phyloP scores from a whole-genome alignment of 2,888 invertebrate species.

The Hydroisotoma schaefferi region DNA sequence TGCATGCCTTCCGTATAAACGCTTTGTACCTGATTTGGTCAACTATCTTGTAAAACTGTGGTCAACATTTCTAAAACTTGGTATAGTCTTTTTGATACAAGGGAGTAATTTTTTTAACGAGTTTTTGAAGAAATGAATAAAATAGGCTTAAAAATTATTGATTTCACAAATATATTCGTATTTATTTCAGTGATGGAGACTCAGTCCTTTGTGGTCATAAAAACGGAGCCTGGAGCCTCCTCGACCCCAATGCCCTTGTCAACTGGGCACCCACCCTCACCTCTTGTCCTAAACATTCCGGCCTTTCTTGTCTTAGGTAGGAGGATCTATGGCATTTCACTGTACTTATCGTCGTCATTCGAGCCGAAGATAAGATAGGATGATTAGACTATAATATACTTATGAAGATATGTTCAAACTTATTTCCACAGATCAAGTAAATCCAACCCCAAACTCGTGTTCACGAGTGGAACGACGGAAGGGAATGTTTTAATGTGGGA shows the following conservation, averaged over 20 bases:
- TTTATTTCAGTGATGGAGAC: slow-evolving; percentile 21
- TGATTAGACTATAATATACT: no score
- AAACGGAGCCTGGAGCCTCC: slow-evolving; percentile 22
- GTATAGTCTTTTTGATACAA: no score
- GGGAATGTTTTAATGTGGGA: slow-evolving; percentile 38
- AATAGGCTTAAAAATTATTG: no score
- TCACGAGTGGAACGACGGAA: slow-evolving; percentile 32
- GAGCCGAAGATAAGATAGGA: no score
- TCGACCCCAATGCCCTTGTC: slow-evolving; percentile 19
- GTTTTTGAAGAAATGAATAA: no score
- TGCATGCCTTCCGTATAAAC: no score
- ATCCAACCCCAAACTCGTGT: slow-evolving; percentile 24
- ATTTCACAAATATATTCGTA: no score
- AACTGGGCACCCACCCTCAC: neutral
- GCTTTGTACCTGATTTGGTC: no score
- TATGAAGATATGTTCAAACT: neutral
- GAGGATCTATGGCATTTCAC: neutral
- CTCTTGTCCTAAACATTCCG: slow-evolving; percentile 23
- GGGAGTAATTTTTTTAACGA: no score
- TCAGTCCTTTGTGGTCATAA: slow-evolving; percentile 30
- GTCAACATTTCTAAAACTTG: no score
- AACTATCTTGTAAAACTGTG: no score
- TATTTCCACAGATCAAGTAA: slow-evolving; percentile 34
- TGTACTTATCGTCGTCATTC: neutral
- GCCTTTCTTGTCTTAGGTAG: slow-evolving; percentile 33